Evolutionary conservation across 2,888 invertebrate species (phyloP).

Genomic region (Podotricha telesiphe): DNA sequence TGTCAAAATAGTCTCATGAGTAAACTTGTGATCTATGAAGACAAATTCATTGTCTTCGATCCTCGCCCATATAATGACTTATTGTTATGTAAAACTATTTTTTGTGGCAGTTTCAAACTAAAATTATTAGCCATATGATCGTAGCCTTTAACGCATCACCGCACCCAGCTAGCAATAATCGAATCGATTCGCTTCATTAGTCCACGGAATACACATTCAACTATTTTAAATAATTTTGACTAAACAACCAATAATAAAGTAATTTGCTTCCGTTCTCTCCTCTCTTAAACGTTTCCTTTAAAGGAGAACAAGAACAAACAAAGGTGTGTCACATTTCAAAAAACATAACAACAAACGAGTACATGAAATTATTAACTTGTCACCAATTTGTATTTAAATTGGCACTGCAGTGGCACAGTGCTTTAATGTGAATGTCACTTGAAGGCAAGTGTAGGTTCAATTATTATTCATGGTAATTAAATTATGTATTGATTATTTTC

Average conservation of each 20-base stretch:
- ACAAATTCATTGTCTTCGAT: background rate
- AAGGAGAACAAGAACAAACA: too few relatives aligned
- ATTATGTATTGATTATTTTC: too few relatives aligned
- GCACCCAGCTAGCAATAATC: constrained; percentile 34
- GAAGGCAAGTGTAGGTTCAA: too few relatives aligned
- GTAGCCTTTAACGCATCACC: constrained; percentile 38
- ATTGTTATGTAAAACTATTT: constrained; percentile 18
- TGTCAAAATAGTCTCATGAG: background rate
- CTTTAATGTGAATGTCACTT: too few relatives aligned
- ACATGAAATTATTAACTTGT: too few relatives aligned
- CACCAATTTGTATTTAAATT: too few relatives aligned
- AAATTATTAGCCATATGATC: constrained; percentile 32
- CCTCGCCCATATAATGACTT: constrained; percentile 11
- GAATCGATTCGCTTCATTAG: constrained; percentile 41
- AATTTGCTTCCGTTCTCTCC: background rate
- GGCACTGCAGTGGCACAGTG: too few relatives aligned
- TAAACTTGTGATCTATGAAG: background rate
- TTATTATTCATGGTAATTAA: too few relatives aligned
- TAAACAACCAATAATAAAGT: constrained; percentile 19
- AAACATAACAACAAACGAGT: too few relatives aligned
- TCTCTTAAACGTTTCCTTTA: too few relatives aligned
- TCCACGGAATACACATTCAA: constrained; percentile 34
- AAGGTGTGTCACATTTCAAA: too few relatives aligned
- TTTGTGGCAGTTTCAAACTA: constrained; percentile 20
- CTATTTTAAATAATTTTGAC: constrained; percentile 25